Base-by-base conservation (phyloP, 2,797 vertebrate genomes). In the Otus scops region DNA sequence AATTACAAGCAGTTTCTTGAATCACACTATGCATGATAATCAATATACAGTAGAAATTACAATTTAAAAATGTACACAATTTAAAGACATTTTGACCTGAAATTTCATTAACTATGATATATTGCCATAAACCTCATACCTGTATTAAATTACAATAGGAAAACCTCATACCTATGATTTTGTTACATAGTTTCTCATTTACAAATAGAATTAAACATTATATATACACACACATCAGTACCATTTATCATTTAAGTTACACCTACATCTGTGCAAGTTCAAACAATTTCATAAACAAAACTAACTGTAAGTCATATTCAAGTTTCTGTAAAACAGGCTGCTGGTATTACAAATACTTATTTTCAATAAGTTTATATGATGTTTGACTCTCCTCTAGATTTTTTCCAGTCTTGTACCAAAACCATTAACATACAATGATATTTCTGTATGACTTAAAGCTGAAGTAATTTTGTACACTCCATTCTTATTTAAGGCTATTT, bases 41-140 rank as follows among this genome's bases (percentile, higher is more conserved):
- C 99, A 99, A 99, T 99, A 98, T 98, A 98, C 99, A 99, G 99
- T 99, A 99, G 99, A 99, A 99, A 99, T 99, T 99, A 99, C 98
- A 98, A 97, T 98, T 99, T 99, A 99, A 98, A 97, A 99, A 99
- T 99, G 97, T 99, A 99, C 99, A 99, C 98, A 98, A 99, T 99
- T 98, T 98, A 99, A 99, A 98, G 98, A 99, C 98, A 98, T 98
- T 98, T 98, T 98, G 97, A 98, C 98, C 98, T 97, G 98, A 98
- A 98, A 98, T 98, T 98, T 98, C 97, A 95, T 98, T 97, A 98
- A 97, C 98, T 97, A 97, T 98, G 98, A 99, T 98, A 98, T 98
- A 98, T 98, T 98, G 98, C 98, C 98, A 78, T 97, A 97, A 97
- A 98, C 97, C 97, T 98, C 97, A 97, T 95, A 96, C 94, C 97